Base-by-base conservation (phyloP, 2,113 vertebrate species). In the Martes martes region DNA sequence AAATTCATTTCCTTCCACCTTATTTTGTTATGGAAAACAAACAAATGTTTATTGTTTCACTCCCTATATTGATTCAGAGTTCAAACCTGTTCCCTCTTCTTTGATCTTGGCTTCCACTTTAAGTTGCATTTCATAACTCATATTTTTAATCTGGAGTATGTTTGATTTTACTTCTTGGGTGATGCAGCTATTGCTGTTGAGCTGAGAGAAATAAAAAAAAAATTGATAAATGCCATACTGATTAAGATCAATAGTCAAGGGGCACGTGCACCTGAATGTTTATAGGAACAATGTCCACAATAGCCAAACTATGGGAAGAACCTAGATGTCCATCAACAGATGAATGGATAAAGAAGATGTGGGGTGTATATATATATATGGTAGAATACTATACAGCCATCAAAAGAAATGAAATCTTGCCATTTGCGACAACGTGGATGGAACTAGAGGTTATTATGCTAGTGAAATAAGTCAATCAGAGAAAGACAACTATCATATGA, bases 1-100 rank as follows among this genome's bases (percentile, higher is more conserved):
- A 79, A 94, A 78, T 84, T 85, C 19, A n/a, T 63, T 76, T 69
- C 7, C 18, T 31, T 18, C 26, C 9, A 55, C 67, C 14, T 71
- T 52, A 31, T 91, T 80, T 80, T 73, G 50, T 80, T 73, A 87
- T n/a, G 55, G 26, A 28, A 73, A 74, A 52, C 11, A 87, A 86
- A 74, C 7, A 8, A 80, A 42, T 42, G 15, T 45, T 90, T 65
- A 55, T 55, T 81, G 52, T 71, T 88, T 63, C 79, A n/a, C 61
- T 10, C 80, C 42, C 21, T 45, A 74, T 13, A 21, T 88, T 52
- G 73, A 21, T 13, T 23, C n/a, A 11, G 14, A 9, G 63, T 42
- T 89, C 95, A 18, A 65, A 99, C 98, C 98, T 97, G 98, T 98
- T 74, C 98, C 98, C 45, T 99, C 97, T 86, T 99, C 98, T 92